Evolutionary conservation across 2,113 vertebrate genomes (phyloP).

Genomic region (Pseudolaguvia tuberculata): DNA sequence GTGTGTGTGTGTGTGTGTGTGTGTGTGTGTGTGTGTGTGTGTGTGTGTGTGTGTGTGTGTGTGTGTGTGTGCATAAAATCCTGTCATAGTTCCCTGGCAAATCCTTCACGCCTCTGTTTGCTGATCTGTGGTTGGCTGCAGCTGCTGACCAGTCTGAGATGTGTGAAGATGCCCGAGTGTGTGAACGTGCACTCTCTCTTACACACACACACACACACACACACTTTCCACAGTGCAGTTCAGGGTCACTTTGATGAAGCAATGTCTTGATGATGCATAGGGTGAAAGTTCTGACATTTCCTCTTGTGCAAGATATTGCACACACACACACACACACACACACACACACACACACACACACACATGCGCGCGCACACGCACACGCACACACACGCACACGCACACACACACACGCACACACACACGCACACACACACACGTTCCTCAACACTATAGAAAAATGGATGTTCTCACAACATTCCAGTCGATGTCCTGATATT

Average conservation of each 20-base stretch:
- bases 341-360: not conserved
- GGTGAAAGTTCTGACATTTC: not conserved
- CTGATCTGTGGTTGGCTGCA: slow-evolving; percentile 35
- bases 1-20: slow-evolving; percentile 13
- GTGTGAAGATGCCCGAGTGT: not conserved
- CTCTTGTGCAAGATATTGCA: not conserved
- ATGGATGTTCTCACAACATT: not conserved
- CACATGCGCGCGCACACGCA: too few species aligned
- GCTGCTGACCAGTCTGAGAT: slow-evolving; percentile 26
- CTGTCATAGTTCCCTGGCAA: not conserved
- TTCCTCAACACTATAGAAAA: not conserved
- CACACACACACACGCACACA: too few species aligned
- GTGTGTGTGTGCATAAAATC: slow-evolving; percentile 4
- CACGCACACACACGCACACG: too few species aligned
- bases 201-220: not conserved
- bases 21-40: not conserved
- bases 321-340: not conserved
- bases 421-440: too few species aligned
- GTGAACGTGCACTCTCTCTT: not conserved
- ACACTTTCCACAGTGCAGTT: not conserved
- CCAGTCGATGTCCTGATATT: not conserved
- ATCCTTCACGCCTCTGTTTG: slow-evolving; percentile 16
- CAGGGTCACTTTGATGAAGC: not conserved
- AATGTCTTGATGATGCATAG: not conserved
- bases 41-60: not conserved